Evolutionary conservation across 2,888 invertebrate species (phyloP), one percentile per base, ranked within the genome.

Genomic region (Xestoiulus laeticollis): DNA sequence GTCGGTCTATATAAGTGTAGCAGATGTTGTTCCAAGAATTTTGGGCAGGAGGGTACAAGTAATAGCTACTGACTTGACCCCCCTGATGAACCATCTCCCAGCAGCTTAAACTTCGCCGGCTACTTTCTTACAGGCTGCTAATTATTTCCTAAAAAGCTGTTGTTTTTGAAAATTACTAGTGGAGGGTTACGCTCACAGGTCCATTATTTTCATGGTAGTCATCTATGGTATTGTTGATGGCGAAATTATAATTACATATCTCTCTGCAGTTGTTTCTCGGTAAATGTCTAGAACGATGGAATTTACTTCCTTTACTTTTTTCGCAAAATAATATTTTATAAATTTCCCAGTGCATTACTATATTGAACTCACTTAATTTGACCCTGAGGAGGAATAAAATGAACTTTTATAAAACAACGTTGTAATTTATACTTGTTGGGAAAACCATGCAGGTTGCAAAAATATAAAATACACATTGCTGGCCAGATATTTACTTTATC

Each of bases 121-220:
- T 68, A 68, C 68, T 68, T 68, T 68, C 68, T 26, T 68, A 68
- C 68, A 68, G 26, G 26, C 26, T 68, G 68, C 26, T 68, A 68
- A 68, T 68, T 68, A 68, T 68, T 68, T 68, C 68, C 68, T 68
- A 68, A 68, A 68, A 68, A 68, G 59, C 8, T 68, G 68, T 68
- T 68, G 68, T 68, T 68, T 68, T 68, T 8, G 68, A 68, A 68
- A 68, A 68, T 68, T 68, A 68, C 68, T 68, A 26, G 68, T 68
- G 68, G 68, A 68, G 68, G 68, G 68, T 68, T 68, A 68, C 68
- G 68, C 68, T 68, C 26, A 68, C 68, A 2, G 22, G 68, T 68
- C 68, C 68, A 68, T 68, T 68, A 68, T 26, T 68, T 26, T 68
- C 26, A 26, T 26, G 68, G 26, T 2, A n/a, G 26, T 68, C 26